A percentile compares a stretch with the other conserved stretches of the same genome.
These are phyloP conservation scores for Neoascia interrupta DNA, from an alignment of 2,888 invertebrate genomes.

Conservation along the genomic window DNA sequence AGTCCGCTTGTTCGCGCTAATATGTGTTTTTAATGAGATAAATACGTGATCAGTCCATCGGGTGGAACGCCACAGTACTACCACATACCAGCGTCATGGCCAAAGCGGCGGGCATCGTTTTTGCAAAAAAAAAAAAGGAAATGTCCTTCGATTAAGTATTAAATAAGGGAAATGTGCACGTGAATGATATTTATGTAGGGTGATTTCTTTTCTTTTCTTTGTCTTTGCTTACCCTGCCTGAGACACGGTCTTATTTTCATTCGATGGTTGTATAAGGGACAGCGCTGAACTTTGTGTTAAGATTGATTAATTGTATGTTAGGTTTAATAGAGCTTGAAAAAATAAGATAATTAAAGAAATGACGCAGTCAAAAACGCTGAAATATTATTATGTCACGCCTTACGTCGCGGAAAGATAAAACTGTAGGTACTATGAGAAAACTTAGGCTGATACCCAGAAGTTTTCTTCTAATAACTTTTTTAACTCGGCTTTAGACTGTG, in stretches of 20 bases:
- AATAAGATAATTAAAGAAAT: no score
- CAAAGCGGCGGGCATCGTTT: background rate
- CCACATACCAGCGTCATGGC: background rate
- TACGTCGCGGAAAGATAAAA: no score
- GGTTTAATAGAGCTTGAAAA: no score
- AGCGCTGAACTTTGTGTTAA: slow-evolving; percentile 1
- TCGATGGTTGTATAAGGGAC: background rate
- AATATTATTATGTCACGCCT: no score
- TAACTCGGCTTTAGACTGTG: no score
- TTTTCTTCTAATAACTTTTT: no score
- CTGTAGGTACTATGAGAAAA: no score
- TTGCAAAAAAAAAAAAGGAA: no score
- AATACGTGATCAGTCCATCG: slow-evolving; percentile 63
- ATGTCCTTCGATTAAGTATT: slow-evolving; percentile 58
- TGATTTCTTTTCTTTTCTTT: slow-evolving; percentile 29
- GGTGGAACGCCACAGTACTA: slow-evolving; percentile 31
- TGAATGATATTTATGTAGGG: slow-evolving; percentile 55
- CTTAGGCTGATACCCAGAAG: no score
- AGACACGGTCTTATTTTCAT: no score
- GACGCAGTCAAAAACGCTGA: no score
- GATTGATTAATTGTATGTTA: slow-evolving; percentile 47
- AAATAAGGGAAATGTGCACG: slow-evolving; percentile 56
- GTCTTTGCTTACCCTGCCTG: background rate
- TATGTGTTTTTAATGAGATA: slow-evolving; percentile 67
- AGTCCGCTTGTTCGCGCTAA: slow-evolving; percentile 53